These are phyloP conservation scores for Drosophila borealis DNA, from an alignment of 2,888 invertebrate species.

Conservation along the genomic window DNA sequence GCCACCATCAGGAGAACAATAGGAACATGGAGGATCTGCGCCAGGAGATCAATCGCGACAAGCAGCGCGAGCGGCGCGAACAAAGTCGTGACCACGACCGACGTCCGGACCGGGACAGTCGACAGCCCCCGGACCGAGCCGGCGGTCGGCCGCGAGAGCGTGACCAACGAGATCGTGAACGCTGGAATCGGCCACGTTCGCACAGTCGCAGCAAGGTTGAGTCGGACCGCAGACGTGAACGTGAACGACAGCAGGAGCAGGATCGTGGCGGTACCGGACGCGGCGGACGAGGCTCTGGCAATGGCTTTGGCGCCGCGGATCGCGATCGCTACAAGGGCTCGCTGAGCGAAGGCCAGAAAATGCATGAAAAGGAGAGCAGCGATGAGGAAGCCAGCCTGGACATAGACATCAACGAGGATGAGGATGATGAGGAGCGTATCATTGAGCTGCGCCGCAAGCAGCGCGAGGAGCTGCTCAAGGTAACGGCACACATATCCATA, in stretches of 20 bases:
- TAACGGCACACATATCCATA: constrained; percentile 78
- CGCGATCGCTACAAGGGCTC: constrained; percentile 90
- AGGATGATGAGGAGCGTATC: constrained; percentile 96
- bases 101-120: constrained; percentile 59
- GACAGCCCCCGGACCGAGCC: constrained; percentile 70
- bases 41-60: constrained; percentile 85
- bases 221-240: constrained; percentile 82
- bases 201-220: constrained; percentile 84
- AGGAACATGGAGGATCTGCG: constrained; percentile 84
- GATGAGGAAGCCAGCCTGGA: constrained; percentile 91
- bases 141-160: constrained; percentile 44
- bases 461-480: constrained; percentile 94
- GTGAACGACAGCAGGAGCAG: constrained; percentile 82
- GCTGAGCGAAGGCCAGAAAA: constrained; percentile 91
- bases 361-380: constrained; percentile 87
- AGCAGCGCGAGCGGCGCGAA: constrained; percentile 85
- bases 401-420: constrained; percentile 93
- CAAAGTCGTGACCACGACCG: constrained; percentile 83
- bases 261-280: constrained; percentile 83
- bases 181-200: constrained; percentile 82
- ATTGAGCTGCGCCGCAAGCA: constrained; percentile 95
- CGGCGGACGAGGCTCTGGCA: constrained; percentile 78
- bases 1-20: constrained; percentile 84
- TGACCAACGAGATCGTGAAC: constrained; percentile 76
- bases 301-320: constrained; percentile 57